phyloP scores from a whole-genome alignment of 2,797 vertebrate species.

The Coranthus polyacanthus region DNA sequence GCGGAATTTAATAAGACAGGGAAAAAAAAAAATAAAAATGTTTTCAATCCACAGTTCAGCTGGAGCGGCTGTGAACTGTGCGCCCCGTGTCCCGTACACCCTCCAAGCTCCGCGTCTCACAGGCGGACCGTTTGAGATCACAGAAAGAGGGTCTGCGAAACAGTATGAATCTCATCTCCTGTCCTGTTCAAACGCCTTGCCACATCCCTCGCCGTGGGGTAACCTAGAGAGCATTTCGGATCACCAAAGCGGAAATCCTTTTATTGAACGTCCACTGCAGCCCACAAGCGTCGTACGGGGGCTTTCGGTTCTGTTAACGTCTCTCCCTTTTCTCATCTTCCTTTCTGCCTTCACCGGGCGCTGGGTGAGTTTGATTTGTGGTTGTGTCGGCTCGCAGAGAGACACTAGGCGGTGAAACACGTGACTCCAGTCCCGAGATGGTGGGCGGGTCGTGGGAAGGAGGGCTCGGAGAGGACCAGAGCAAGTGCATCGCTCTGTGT shows the following conservation, averaged over 20 bases:
- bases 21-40: neutral
- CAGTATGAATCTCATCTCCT: slow-evolving; percentile 66
- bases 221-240: slow-evolving; percentile 15
- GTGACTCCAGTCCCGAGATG: slow-evolving; percentile 80
- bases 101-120: slow-evolving; percentile 47
- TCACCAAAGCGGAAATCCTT: slow-evolving; percentile 9
- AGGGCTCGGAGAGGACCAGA: slow-evolving; percentile 69
- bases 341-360: slow-evolving; percentile 54
- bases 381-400: slow-evolving; percentile 65
- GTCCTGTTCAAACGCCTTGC: slow-evolving; percentile 35
- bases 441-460: slow-evolving; percentile 82
- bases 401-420: slow-evolving; percentile 76
- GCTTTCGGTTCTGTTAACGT: slow-evolving; percentile 31
- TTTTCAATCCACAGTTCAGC: slow-evolving; percentile 33
- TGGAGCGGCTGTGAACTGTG: slow-evolving; percentile 27
- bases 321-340: slow-evolving; percentile 47
- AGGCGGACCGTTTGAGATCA: slow-evolving; percentile 59
- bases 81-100: slow-evolving; percentile 49
- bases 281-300: slow-evolving; percentile 11
- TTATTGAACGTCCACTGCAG: slow-evolving; percentile 1
- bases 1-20: slow-evolving; percentile 1
- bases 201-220: slow-evolving; percentile 33
- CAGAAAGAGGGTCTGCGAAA: slow-evolving; percentile 41
- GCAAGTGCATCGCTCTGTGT: slow-evolving; percentile 70
- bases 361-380: slow-evolving; percentile 80